Conservation (phyloP, 2,888 invertebrate species). For the Hypolimnas misippus region DNA sequence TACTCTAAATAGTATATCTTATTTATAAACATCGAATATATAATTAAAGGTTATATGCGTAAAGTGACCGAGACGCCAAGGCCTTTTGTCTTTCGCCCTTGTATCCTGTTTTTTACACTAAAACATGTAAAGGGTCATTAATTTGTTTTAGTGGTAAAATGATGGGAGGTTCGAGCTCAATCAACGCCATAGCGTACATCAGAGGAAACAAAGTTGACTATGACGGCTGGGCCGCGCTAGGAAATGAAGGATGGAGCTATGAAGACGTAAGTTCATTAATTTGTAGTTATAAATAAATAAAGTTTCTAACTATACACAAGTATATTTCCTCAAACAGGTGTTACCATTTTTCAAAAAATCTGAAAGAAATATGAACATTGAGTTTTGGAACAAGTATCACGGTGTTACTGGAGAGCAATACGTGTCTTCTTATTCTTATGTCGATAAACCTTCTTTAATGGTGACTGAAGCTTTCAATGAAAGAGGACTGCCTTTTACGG, state of each 20-base stretch:
- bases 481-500: conserved; percentile 81
- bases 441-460: conserved; percentile 81
- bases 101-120: too few relatives aligned
- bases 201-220: conserved; percentile 84
- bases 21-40: too few relatives aligned
- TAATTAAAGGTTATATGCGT: too few relatives aligned
- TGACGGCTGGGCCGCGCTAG: conserved; percentile 85
- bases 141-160: conserved; percentile 77
- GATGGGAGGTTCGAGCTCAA: conserved; percentile 87
- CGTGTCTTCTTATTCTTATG: conserved; percentile 84
- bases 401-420: conserved; percentile 84
- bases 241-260: conserved; percentile 85
- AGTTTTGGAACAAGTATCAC: conserved; percentile 82
- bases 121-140: too few relatives aligned
- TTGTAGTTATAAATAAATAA: too few relatives aligned
- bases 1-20: background rate
- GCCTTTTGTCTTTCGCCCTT: too few relatives aligned
- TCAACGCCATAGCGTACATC: conserved; percentile 86
- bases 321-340: conserved; percentile 56
- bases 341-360: conserved; percentile 88
- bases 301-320: background rate
- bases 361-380: conserved; percentile 83
- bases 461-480: conserved; percentile 84
- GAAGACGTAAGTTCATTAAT: conserved; percentile 65
- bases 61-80: too few relatives aligned